Evolutionary conservation across 1,140 invertebrate species (phyloP).

Genomic region (Aphidius gifuensis): DNA sequence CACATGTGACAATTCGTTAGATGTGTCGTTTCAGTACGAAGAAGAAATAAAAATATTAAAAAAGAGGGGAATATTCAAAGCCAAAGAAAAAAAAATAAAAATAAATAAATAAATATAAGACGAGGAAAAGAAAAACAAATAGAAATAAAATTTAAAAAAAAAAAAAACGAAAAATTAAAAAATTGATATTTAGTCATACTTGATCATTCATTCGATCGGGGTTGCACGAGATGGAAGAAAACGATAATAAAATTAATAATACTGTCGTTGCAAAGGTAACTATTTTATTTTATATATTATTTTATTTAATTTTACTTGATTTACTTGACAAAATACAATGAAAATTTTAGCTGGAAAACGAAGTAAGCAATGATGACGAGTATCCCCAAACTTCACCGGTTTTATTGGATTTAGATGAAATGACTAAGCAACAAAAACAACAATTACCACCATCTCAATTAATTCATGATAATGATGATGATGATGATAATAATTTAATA

Average conservation of each 20-base stretch:
- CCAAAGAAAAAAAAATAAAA: conserved; percentile 28
- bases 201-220: no score
- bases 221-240: conserved; percentile 29
- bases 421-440: conserved; percentile 43
- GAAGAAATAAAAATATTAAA: not conserved
- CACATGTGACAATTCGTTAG: conserved; percentile 36
- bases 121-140: not conserved
- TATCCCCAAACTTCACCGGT: conserved; percentile 41
- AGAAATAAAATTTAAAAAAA: not conserved
- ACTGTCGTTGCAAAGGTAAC: conserved; percentile 33
- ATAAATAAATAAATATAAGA: not conserved
- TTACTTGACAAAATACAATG: no score
- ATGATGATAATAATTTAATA: no score
- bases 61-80: conserved; percentile 10
- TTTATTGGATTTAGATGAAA: conserved; percentile 50
- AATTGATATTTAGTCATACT: no score
- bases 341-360: conserved; percentile 41
- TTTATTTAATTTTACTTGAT: no score
- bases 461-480: no score
- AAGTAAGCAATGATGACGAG: conserved; percentile 43
- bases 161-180: not conserved
- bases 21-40: conserved; percentile 26
- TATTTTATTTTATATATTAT: no score
- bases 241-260: conserved; percentile 29
- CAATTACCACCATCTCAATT: conserved; percentile 14